Percentiles rank a stretch among this genome's conserved stretches.
These are phyloP conservation scores for Amorpha juglandis DNA, from an alignment of 2,888 invertebrate genomes.

Conservation along the genomic window DNA sequence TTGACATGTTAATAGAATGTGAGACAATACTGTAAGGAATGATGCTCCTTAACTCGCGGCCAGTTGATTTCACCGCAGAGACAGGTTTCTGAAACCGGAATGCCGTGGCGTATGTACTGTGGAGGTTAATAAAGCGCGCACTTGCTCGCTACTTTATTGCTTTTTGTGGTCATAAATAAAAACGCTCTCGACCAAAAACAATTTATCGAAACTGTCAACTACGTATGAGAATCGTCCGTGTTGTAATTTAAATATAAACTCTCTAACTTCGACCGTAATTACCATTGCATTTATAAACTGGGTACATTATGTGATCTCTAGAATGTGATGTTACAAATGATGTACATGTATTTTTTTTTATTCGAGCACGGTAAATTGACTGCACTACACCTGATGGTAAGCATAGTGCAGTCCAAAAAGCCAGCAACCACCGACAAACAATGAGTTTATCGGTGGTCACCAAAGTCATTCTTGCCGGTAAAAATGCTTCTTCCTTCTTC, in stretches of 20 bases:
- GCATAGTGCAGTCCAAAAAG: no score
- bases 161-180: constrained; percentile 79
- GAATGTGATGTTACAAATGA: no score
- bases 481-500: no score
- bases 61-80: constrained; percentile 62
- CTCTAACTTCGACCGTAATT: constrained; percentile 3
- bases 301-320: background rate
- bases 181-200: constrained; percentile 71
- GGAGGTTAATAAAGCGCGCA: constrained; percentile 80
- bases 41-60: constrained; percentile 61
- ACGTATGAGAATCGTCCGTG: constrained; percentile 38
- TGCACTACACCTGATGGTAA: no score
- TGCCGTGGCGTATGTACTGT: constrained; percentile 61
- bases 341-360: no score
- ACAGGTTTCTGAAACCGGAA: constrained; percentile 58
- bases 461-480: no score
- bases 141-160: constrained; percentile 77
- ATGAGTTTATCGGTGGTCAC: no score
- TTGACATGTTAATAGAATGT: constrained; percentile 63
- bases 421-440: no score
- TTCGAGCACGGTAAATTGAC: no score
- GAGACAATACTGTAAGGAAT: constrained; percentile 49
- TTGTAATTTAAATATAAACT: constrained; percentile 39
- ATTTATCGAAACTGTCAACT: constrained; percentile 67
- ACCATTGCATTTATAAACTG: background rate